phyloP scores from a whole-genome alignment of 2,113 vertebrate genomes.

The Nycticebus coucang region DNA sequence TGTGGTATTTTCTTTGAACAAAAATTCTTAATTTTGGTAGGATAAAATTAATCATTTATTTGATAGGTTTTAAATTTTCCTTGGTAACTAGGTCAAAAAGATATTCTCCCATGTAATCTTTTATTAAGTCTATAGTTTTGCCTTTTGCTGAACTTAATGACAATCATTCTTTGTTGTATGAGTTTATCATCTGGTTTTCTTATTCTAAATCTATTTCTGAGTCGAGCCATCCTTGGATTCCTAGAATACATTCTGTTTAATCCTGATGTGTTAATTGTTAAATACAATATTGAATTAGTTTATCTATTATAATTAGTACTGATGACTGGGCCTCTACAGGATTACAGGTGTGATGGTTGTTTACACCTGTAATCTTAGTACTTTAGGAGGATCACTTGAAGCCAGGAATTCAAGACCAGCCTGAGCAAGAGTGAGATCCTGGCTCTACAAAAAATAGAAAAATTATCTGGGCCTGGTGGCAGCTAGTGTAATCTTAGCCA shows the following conservation, averaged over 20 bases:
- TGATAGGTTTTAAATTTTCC: slow-evolving; percentile 2
- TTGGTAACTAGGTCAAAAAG: not conserved
- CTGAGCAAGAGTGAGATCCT: no score
- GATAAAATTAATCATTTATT: not conserved
- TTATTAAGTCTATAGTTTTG: slow-evolving; percentile 41
- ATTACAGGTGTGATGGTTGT: no score
- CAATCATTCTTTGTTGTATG: slow-evolving; percentile 5
- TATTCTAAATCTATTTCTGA: not conserved
- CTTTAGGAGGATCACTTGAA: no score
- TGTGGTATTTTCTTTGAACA: not conserved
- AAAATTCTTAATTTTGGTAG: not conserved
- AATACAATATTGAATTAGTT: not conserved
- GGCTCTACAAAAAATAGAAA: no score
- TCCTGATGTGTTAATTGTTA: slow-evolving; percentile 33
- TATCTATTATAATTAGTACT: not conserved
- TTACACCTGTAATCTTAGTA: no score
- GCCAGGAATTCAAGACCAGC: no score
- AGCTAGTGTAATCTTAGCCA: no score
- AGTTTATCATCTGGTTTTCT: slow-evolving; percentile 2
- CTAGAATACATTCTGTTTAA: slow-evolving; percentile 24
- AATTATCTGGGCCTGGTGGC: no score
- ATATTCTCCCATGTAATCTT: not conserved
- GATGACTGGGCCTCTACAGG: no score
- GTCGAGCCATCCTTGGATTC: slow-evolving; percentile 58
- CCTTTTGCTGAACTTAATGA: slow-evolving; percentile 32